phyloP scores from a whole-genome alignment of 2,113 vertebrate species.

The Chaetura pelagica region DNA sequence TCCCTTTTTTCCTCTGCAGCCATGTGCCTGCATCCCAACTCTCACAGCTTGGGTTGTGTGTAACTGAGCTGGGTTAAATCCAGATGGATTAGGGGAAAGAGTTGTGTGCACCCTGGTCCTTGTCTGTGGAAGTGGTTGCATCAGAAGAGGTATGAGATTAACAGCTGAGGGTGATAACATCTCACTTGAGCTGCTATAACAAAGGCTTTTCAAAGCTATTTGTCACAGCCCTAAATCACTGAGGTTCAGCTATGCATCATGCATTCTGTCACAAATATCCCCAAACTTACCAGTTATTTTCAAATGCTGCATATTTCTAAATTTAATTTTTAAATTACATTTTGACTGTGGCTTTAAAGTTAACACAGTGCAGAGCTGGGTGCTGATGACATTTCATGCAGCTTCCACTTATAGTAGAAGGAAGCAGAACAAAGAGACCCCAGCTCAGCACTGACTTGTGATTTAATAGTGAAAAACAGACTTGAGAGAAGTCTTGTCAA shows the following conservation, averaged over 20 bases:
- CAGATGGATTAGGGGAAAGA: neutral
- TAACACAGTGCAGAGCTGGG: neutral
- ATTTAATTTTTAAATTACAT: neutral
- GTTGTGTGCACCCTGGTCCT: neutral
- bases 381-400: neutral
- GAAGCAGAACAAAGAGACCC: neutral
- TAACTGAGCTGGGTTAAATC: neutral
- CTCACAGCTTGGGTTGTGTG: neutral
- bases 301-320: neutral
- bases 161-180: neutral
- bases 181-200: neutral
- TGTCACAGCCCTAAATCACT: neutral
- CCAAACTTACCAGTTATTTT: neutral
- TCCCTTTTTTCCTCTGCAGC: neutral
- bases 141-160: neutral
- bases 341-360: neutral
- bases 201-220: neutral
- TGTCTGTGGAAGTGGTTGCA: neutral
- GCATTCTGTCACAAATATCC: neutral
- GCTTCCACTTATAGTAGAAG: neutral
- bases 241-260: neutral
- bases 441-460: neutral
- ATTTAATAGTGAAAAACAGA: neutral
- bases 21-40: neutral
- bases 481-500: neutral